Conservation (phyloP, 2,797 vertebrate species). For the Brachyrhaphis roseni region DNA sequence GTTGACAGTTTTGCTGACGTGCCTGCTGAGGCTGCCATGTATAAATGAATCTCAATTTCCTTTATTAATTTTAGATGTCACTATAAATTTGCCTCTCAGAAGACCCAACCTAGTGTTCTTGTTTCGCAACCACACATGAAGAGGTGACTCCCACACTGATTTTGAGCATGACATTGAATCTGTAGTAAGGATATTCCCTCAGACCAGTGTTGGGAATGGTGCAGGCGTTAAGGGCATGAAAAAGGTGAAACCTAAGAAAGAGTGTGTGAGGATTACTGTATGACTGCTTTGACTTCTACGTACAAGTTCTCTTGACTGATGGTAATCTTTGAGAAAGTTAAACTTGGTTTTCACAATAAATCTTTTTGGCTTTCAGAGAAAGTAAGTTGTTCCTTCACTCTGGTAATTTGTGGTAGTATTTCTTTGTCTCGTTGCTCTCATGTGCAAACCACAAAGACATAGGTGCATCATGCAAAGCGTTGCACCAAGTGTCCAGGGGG, state of each 20-base stretch:
- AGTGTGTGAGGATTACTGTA: neutral
- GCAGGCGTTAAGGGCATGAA: neutral
- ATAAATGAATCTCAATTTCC: constrained; percentile 88
- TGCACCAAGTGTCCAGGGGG: too few relatives aligned
- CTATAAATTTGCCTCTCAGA: constrained; percentile 74
- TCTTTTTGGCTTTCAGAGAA: neutral
- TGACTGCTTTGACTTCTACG: too few relatives aligned
- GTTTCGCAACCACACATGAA: constrained; percentile 2
- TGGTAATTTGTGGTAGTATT: too few relatives aligned
- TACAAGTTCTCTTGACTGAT: neutral
- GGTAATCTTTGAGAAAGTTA: neutral
- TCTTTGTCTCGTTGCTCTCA: too few relatives aligned
- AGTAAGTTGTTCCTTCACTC: too few relatives aligned
- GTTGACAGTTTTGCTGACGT: constrained; percentile 81
- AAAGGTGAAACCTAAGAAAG: neutral
- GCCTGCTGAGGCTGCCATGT: constrained; percentile 76
- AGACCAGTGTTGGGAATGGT: neutral
- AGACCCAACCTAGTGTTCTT: constrained; percentile 38
- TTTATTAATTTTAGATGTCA: constrained; percentile 87
- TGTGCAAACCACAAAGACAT: too few relatives aligned
- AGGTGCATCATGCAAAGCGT: too few relatives aligned
- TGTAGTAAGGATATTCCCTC: neutral
- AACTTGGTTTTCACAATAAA: neutral
- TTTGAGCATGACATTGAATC: constrained; percentile 19
- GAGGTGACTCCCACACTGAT: neutral